These are phyloP conservation scores for Leptogaster cylindrica DNA, from an alignment of 2,888 invertebrate genomes.

Conservation along the genomic window DNA sequence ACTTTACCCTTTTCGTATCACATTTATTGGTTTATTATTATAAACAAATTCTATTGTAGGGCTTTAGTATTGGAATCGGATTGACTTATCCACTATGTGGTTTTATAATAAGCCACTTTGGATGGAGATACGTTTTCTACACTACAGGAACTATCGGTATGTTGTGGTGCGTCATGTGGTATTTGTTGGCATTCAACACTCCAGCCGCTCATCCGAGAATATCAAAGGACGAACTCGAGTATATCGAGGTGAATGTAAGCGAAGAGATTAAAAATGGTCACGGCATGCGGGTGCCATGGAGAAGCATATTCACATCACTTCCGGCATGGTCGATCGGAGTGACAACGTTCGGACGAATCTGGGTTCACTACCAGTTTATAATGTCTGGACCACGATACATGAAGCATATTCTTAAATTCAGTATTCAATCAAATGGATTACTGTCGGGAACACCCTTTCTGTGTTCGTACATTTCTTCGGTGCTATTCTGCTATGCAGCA, in stretches of 20 bases:
- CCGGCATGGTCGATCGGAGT: constrained; percentile 75
- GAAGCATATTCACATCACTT: constrained; percentile 67
- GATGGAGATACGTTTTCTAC: constrained; percentile 74
- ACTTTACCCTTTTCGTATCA: neutral
- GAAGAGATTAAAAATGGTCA: constrained; percentile 63
- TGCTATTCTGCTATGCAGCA: constrained; percentile 72
- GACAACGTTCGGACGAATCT: constrained; percentile 77
- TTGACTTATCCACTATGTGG: constrained; percentile 75
- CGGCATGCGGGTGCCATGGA: constrained; percentile 69
- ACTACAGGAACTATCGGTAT: constrained; percentile 71
- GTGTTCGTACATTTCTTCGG: constrained; percentile 73
- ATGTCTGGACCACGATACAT: constrained; percentile 74
- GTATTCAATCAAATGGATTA: constrained; percentile 73
- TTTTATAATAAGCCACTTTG: constrained; percentile 71
- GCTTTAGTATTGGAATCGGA: constrained; percentile 77
- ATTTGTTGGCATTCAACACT: constrained; percentile 71
- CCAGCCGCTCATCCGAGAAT: constrained; percentile 74
- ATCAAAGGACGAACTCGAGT: constrained; percentile 68
- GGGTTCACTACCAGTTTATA: constrained; percentile 77
- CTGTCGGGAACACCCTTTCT: constrained; percentile 73
- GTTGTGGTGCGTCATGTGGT: constrained; percentile 73
- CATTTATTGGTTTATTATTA: neutral
- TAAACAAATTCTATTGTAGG: constrained; percentile 57
- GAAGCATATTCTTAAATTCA: constrained; percentile 72
- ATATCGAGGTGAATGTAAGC: constrained; percentile 70